Evolutionary conservation across 2,888 invertebrate genomes (phyloP).

Genomic region (Cylindroiulus punctatus): DNA sequence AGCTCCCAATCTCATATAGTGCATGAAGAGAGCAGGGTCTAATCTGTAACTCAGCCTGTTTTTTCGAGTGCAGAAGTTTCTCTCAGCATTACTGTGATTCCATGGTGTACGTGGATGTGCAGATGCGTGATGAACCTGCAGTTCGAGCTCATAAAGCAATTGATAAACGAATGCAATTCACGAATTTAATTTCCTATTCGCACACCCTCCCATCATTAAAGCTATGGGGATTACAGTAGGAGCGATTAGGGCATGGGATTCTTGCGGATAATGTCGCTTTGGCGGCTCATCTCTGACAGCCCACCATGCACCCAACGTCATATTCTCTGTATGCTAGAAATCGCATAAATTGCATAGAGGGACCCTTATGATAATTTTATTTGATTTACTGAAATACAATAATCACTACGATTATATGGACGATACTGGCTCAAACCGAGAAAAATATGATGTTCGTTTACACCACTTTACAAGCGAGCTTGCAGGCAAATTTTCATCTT

Average conservation of each 20-base stretch:
- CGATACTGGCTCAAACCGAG: too few relatives aligned
- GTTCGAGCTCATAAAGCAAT: background rate
- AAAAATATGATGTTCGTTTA: too few relatives aligned
- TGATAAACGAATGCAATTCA: constrained; percentile 15
- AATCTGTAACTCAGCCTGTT: too few relatives aligned
- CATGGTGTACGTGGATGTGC: background rate
- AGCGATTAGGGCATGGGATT: background rate
- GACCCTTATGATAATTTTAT: background rate
- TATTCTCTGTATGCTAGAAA: background rate
- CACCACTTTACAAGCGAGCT: too few relatives aligned
- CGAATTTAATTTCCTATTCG: constrained; percentile 1
- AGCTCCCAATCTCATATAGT: too few relatives aligned
- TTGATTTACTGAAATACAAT: background rate
- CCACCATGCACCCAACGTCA: background rate
- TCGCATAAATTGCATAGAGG: background rate
- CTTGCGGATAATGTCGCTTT: background rate
- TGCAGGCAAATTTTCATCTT: too few relatives aligned
- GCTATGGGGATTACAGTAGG: background rate
- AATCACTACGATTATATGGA: background rate
- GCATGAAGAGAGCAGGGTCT: too few relatives aligned
- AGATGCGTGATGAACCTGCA: background rate
- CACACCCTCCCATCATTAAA: background rate
- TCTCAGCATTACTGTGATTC: background rate
- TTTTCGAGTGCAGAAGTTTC: background rate
- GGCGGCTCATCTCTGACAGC: background rate